A percentile compares a stretch with the other conserved stretches of the same genome.
These are phyloP conservation scores for Eupithecia subumbrata DNA, from an alignment of 2,888 invertebrate species.

Conservation along the genomic window DNA sequence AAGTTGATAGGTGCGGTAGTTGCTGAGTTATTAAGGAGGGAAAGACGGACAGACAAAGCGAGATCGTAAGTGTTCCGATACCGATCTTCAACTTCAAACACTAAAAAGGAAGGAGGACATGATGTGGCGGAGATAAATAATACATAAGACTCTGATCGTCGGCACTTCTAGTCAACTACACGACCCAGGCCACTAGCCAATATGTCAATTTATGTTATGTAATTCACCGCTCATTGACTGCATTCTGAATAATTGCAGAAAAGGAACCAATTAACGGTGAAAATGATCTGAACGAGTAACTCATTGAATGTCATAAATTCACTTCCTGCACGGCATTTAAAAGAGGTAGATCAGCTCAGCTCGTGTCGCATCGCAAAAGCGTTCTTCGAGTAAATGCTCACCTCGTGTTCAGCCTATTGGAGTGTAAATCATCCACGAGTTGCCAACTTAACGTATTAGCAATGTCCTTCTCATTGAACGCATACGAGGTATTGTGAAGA, in stretches of 20 bases:
- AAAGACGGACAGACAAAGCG: too few relatives aligned
- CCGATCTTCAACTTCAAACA: too few relatives aligned
- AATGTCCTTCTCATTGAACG: constrained; percentile 16
- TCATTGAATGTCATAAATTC: neutral
- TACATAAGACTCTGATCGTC: neutral
- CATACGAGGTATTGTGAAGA: constrained; percentile 6
- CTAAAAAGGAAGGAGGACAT: neutral
- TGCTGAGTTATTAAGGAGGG: too few relatives aligned
- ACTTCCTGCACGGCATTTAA: neutral
- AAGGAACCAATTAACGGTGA: neutral
- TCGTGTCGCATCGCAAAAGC: constrained; percentile 4
- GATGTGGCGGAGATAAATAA: neutral
- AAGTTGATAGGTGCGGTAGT: too few relatives aligned
- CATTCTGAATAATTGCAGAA: neutral
- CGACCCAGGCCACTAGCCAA: neutral
- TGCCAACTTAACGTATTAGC: constrained; percentile 24
- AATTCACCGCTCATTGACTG: neutral
- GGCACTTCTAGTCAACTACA: neutral
- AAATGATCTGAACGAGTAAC: neutral
- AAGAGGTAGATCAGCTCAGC: neutral
- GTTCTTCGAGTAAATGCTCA: constrained; percentile 48
- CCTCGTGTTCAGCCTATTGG: constrained; percentile 45
- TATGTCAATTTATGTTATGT: neutral
- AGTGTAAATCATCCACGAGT: constrained; percentile 51
- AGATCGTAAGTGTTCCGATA: too few relatives aligned